Conservation (phyloP, 2,113 vertebrate genomes). For the Scophthalmus maximus region DNA sequence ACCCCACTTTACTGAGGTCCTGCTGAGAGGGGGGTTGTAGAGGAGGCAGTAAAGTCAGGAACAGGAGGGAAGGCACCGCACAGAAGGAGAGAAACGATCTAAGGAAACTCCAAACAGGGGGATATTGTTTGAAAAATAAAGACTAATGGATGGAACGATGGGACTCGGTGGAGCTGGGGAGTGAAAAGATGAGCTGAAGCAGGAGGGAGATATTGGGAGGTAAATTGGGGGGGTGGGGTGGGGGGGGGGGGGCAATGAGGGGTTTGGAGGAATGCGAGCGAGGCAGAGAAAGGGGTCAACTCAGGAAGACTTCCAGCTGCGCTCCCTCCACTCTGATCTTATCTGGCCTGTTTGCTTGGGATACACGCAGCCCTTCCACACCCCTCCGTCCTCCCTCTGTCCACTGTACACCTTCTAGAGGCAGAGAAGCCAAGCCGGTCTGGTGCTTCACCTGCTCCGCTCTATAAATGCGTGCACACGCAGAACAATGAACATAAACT, state of each 20-base stretch:
- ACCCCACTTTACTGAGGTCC: constrained; percentile 76
- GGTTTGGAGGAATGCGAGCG: constrained; percentile 66
- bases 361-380: constrained; percentile 27
- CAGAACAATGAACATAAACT: not conserved
- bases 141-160: constrained; percentile 45
- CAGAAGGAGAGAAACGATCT: constrained; percentile 45
- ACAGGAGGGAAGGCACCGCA: constrained; percentile 41
- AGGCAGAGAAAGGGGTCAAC: constrained; percentile 63
- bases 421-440: not conserved
- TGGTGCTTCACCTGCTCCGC: not conserved
- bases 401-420: not conserved
- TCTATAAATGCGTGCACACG: not conserved
- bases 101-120: constrained; percentile 52
- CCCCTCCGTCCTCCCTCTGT: constrained; percentile 17
- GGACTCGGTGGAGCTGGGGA: not conserved
- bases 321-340: constrained; percentile 73
- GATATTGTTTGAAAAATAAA: constrained; percentile 64
- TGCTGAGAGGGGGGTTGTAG: constrained; percentile 34
- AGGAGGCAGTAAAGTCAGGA: constrained; percentile 55
- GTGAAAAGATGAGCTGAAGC: constrained; percentile 22
- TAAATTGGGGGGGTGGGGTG: constrained; percentile 4
- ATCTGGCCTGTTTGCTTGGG: constrained; percentile 70
- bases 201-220: constrained; percentile 41
- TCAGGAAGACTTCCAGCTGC: constrained; percentile 74
- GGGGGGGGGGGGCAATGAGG: constrained; percentile 15